Evolutionary conservation across 2,797 vertebrate genomes (phyloP), one percentile per base, ranked within the genome.

Genomic region (Poecilia wingei): DNA sequence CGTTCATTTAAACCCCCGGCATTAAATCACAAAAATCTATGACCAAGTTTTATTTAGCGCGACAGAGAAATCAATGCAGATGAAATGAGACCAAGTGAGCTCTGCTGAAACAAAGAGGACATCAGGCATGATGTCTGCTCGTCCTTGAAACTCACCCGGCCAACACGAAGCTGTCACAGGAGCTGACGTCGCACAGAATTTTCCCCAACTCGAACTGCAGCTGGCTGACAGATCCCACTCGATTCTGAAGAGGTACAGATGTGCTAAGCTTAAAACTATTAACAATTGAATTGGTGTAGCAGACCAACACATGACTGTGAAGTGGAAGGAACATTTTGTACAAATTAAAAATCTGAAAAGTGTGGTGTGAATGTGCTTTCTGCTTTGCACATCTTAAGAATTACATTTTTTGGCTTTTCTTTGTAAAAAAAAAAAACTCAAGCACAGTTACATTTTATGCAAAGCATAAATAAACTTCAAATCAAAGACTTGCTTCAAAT

Each of bases 121-220:
- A 70, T 71, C 72, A 76, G 41, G 49, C 7, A 49, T 0, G 3
- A 79, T 31, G 31, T 55, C 80, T 45, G 45, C 33, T 33, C 0
- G 75, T 77, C 22, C 13, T 57, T 80, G 49, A 83, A 82, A 90
- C 95, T 98, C 95, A 99, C 98, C 98, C 98, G 0, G 98, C 97
- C 76, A 99, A 83, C 72, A 98, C 96, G 2, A 97, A 95, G 13
- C 94, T 94, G n/a, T 96, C 95, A 2, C 95, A 96, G 83, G 96
- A 97, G 90, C 96, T 95, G 31, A 97, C 97, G 1, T 97, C 97
- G 78, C 97, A 98, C 4, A 99, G 88, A 18, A 99, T 94, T 2
- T 96, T 97, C 0, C 98, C 98, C 31, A 97, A 92, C 83, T 98
- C 95, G 0, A 97, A 97, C 47, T 97, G 97, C 91, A 99, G 95